These are phyloP conservation scores for Antigone vipio DNA, from an alignment of 2,113 vertebrate genomes.

Conservation along the genomic window DNA sequence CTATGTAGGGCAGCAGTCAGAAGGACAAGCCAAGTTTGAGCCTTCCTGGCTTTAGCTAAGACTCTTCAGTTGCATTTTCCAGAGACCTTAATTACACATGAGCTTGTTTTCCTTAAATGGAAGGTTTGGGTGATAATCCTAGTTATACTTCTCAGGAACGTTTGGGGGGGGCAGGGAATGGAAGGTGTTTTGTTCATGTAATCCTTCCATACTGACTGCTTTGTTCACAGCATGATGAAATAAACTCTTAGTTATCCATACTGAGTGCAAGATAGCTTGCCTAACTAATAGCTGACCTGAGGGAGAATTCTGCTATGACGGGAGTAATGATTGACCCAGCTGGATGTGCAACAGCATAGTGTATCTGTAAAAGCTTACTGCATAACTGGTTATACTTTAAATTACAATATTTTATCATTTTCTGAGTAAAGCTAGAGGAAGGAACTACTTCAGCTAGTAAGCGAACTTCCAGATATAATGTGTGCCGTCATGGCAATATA, in stretches of 20 bases:
- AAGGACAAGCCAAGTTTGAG: background rate
- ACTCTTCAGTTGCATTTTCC: background rate
- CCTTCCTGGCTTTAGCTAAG: slow-evolving; percentile 13
- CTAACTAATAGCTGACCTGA: slow-evolving; percentile 1
- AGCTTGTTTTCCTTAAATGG: slow-evolving; percentile 9
- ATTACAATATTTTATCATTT: background rate
- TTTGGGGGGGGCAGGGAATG: background rate
- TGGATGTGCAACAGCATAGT: background rate
- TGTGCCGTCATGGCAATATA: background rate
- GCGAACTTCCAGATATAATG: background rate
- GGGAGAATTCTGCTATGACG: background rate
- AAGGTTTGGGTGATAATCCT: slow-evolving; percentile 11
- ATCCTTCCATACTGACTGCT: background rate
- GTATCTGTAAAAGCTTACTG: background rate
- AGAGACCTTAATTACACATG: background rate
- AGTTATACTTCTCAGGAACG: background rate
- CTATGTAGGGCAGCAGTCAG: background rate
- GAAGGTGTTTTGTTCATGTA: background rate
- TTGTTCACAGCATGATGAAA: slow-evolving; percentile 21
- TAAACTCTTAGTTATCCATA: background rate
- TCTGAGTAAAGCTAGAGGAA: background rate
- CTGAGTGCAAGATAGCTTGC: background rate
- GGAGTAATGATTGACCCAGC: background rate
- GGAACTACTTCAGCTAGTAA: background rate
- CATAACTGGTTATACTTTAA: background rate